phyloP scores from a whole-genome alignment of 2,888 invertebrate genomes.

The Drosophila peninsularis region DNA sequence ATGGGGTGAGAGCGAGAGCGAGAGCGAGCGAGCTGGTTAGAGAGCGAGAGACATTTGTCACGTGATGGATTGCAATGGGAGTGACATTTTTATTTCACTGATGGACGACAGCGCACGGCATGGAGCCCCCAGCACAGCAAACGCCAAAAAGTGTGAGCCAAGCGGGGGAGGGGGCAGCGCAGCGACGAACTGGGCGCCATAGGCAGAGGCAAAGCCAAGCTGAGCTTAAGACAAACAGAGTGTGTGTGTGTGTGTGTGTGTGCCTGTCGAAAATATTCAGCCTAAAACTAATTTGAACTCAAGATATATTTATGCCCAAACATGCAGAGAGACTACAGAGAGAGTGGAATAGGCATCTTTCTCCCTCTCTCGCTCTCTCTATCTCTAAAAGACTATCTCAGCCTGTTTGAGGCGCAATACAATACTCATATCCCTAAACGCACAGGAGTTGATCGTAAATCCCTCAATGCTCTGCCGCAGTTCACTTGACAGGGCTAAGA shows the following conservation, averaged over 20 bases:
- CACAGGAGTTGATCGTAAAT: too few relatives aligned
- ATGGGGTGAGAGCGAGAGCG: constrained; percentile 35
- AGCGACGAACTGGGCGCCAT: constrained; percentile 5
- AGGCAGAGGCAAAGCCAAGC: constrained; percentile 24
- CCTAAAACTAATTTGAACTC: neutral
- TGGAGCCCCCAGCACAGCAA: constrained; percentile 51
- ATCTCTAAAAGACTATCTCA: too few relatives aligned
- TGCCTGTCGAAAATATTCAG: neutral
- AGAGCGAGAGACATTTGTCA: constrained; percentile 80
- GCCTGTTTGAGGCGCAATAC: too few relatives aligned
- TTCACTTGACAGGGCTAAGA: too few relatives aligned
- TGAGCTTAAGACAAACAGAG: constrained; percentile 30
- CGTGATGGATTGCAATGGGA: constrained; percentile 84
- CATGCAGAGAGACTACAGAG: neutral
- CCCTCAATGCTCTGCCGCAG: too few relatives aligned
- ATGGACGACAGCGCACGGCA: constrained; percentile 82
- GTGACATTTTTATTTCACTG: constrained; percentile 84
- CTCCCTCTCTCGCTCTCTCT: neutral
- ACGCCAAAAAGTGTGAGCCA: neutral
- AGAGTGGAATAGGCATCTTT: neutral
- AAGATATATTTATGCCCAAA: neutral
- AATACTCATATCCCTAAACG: too few relatives aligned
- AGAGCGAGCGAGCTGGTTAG: constrained; percentile 30
- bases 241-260: neutral
- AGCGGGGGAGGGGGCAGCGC: neutral